Evolutionary conservation across 2,113 vertebrate genomes (phyloP).

Genomic region (Shinisaurus crocodilurus): DNA sequence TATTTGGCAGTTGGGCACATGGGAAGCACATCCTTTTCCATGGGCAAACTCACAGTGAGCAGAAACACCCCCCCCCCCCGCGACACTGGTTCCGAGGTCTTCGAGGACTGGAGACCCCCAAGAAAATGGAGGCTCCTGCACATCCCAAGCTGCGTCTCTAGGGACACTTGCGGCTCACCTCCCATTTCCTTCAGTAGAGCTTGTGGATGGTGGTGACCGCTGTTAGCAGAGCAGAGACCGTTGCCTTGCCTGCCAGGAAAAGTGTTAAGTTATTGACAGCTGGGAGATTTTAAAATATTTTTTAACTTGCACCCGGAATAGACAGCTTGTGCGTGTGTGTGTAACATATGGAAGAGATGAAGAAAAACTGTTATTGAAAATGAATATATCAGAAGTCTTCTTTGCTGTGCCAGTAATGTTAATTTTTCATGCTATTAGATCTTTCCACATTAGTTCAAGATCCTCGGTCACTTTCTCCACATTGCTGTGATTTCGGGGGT

Average conservation of each 20-base stretch:
- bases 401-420: not conserved
- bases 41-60: not conserved
- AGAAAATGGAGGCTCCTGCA: not conserved
- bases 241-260: not conserved
- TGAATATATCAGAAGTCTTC: not conserved
- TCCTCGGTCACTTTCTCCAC: not conserved
- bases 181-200: not conserved
- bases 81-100: too few species aligned
- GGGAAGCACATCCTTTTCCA: not conserved
- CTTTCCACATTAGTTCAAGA: not conserved
- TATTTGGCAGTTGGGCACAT: not conserved
- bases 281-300: not conserved
- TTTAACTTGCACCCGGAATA: not conserved
- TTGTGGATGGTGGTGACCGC: not conserved
- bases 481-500: not conserved
- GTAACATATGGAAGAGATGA: not conserved
- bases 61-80: too few species aligned
- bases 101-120: not conserved
- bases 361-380: not conserved
- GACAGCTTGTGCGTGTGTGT: not conserved
- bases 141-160: too few species aligned
- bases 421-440: not conserved
- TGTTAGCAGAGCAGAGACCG: not conserved
- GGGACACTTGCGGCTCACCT: too few species aligned
- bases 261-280: not conserved